Conservation (phyloP, 1,140 invertebrate species). For the Geopemphigus sp. region DNA sequence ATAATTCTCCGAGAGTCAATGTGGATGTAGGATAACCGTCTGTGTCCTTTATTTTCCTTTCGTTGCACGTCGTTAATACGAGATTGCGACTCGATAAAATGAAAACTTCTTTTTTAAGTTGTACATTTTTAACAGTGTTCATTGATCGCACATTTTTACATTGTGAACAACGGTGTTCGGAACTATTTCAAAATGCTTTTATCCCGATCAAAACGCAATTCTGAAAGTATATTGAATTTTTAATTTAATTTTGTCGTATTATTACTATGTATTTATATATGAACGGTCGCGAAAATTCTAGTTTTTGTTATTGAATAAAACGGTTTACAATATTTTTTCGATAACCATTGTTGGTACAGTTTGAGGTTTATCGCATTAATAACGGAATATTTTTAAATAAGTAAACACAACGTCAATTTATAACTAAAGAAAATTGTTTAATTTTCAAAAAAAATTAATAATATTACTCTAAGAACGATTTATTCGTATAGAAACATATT, state of each 20-base stretch:
- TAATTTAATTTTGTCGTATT: slow-evolving; percentile 7
- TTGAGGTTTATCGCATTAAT: too few species aligned
- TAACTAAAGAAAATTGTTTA: too few species aligned
- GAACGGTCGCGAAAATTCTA: background rate
- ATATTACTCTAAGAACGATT: too few species aligned
- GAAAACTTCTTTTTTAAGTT: slow-evolving; percentile 13
- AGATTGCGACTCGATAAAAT: slow-evolving; percentile 23
- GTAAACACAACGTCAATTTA: too few species aligned
- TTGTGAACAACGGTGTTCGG: background rate
- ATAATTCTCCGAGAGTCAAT: slow-evolving; percentile 22
- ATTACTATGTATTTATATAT: background rate
- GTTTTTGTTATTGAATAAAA: background rate
- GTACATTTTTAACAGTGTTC: slow-evolving; percentile 24
- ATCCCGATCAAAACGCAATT: background rate
- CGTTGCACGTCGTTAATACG: slow-evolving; percentile 18
- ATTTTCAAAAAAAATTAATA: too few species aligned
- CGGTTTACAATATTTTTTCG: too few species aligned
- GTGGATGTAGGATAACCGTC: slow-evolving; percentile 24
- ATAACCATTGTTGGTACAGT: too few species aligned
- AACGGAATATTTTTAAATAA: too few species aligned
- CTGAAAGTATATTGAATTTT: background rate
- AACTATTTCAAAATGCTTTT: slow-evolving; percentile 17
- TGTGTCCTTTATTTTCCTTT: slow-evolving; percentile 2
- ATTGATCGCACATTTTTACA: background rate
- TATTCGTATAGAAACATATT: too few species aligned